A percentile compares a stretch with the other conserved stretches of the same genome.
Evolutionary conservation across 2,113 vertebrate species (phyloP).

Genomic region (Macroglossus sobrinus): DNA sequence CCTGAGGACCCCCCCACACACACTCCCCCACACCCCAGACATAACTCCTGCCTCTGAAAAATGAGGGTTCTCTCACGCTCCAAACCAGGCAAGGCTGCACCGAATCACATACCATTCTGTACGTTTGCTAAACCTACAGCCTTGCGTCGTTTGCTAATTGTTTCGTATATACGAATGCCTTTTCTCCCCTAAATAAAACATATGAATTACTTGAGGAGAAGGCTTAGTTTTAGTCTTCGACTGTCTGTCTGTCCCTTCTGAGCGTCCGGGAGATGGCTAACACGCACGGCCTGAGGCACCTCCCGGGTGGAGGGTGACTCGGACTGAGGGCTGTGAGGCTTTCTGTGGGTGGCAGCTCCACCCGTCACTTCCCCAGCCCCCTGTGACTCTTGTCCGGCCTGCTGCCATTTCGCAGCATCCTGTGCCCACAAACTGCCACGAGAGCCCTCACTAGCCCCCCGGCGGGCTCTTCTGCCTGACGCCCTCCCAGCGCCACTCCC

Average conservation of each 20-base stretch:
- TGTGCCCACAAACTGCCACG: neutral
- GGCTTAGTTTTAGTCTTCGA: neutral
- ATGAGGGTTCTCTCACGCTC: neutral
- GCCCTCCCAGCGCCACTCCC: conserved; percentile 17
- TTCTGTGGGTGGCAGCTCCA: neutral
- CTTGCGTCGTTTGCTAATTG: conserved; percentile 29
- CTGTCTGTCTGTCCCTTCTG: neutral
- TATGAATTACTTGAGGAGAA: neutral
- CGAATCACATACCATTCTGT: conserved; percentile 20
- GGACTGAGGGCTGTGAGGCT: neutral
- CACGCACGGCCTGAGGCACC: rapidly evolving
- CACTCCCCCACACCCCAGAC: neutral
- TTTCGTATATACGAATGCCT: neutral
- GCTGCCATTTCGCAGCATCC: neutral
- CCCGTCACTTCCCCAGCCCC: neutral
- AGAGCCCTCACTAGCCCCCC: neutral
- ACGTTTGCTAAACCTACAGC: neutral
- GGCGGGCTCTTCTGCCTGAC: neutral
- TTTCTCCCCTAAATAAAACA: conserved; percentile 41
- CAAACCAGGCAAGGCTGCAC: conserved; percentile 22
- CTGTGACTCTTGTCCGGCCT: neutral
- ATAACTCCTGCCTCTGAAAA: neutral
- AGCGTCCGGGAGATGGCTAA: neutral
- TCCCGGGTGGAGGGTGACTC: neutral
- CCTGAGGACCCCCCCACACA: neutral